Evolutionary conservation across 2,888 invertebrate genomes (phyloP).

Genomic region (Rotaria macrura): DNA sequence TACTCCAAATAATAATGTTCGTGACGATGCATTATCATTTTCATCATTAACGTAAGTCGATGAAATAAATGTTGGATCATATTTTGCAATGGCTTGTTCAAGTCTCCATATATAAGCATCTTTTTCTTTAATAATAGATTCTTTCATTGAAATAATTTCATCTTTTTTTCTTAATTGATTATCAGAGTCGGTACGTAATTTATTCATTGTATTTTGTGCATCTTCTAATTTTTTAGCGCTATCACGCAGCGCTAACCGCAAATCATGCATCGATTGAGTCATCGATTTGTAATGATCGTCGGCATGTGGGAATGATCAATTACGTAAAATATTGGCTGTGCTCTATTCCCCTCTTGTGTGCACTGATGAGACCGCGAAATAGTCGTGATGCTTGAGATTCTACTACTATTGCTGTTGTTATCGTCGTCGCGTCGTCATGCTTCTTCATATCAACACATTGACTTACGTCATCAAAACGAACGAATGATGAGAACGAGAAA

Average conservation of each 20-base stretch:
- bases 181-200: conserved; percentile 18
- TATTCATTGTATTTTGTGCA: not conserved
- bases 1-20: not conserved
- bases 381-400: not conserved
- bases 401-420: not conserved
- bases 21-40: not conserved
- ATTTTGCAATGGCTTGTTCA: conserved; percentile 18
- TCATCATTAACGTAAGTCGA: conserved; percentile 16
- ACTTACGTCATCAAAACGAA: not conserved
- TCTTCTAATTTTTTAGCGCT: not conserved
- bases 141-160: conserved; percentile 31
- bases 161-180: conserved; percentile 27
- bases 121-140: conserved; percentile 31
- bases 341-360: not conserved
- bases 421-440: not conserved
- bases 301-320: not conserved
- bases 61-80: conserved; percentile 15
- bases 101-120: conserved; percentile 24
- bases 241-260: not conserved
- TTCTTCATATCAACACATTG: conserved; percentile 4
- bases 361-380: not conserved
- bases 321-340: not conserved
- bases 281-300: not conserved
- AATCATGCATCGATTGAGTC: conserved; percentile 7
- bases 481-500: not conserved